Conservation (phyloP, 2,888 invertebrate genomes). For the Cheilosia vulpina region DNA sequence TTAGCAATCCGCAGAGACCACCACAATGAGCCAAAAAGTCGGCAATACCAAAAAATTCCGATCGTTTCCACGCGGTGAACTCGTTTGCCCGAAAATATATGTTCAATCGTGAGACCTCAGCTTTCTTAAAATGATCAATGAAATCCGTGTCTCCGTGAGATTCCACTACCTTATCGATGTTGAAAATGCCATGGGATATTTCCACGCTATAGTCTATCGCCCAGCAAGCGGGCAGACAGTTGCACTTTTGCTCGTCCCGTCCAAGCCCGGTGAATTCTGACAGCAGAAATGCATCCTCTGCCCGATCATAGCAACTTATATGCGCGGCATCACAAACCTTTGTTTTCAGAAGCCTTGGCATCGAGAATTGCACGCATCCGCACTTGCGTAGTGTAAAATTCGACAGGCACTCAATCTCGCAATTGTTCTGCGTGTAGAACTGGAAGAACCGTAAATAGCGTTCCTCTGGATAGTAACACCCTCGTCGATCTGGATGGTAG, state of each 20-base stretch:
- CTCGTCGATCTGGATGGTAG: slow-evolving; percentile 87
- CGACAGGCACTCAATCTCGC: slow-evolving; percentile 89
- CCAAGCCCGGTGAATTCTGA: slow-evolving; percentile 81
- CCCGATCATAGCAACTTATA: slow-evolving; percentile 80
- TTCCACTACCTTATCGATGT: slow-evolving; percentile 80
- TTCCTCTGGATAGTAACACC: slow-evolving; percentile 88
- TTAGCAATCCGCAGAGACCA: slow-evolving; percentile 86
- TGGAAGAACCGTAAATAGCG: slow-evolving; percentile 87
- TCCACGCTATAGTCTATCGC: slow-evolving; percentile 89
- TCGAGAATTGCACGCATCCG: slow-evolving; percentile 88
- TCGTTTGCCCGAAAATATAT: slow-evolving; percentile 90
- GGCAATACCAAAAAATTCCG: slow-evolving; percentile 87
- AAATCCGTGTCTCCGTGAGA: neutral
- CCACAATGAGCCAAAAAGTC: slow-evolving; percentile 89
- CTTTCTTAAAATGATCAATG: neutral
- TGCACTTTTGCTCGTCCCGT: slow-evolving; percentile 79
- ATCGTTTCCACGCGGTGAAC: slow-evolving; percentile 87
- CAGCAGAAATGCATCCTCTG: slow-evolving; percentile 80
- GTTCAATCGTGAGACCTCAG: slow-evolving; percentile 85
- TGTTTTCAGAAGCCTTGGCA: slow-evolving; percentile 84
- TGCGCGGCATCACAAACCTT: slow-evolving; percentile 81
- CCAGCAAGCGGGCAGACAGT: slow-evolving; percentile 85
- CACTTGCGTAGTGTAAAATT: slow-evolving; percentile 87
- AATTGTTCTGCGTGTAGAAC: slow-evolving; percentile 89
- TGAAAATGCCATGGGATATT: slow-evolving; percentile 88